phyloP scores from a whole-genome alignment of 2,888 invertebrate species.

The Drosophila rubida region DNA sequence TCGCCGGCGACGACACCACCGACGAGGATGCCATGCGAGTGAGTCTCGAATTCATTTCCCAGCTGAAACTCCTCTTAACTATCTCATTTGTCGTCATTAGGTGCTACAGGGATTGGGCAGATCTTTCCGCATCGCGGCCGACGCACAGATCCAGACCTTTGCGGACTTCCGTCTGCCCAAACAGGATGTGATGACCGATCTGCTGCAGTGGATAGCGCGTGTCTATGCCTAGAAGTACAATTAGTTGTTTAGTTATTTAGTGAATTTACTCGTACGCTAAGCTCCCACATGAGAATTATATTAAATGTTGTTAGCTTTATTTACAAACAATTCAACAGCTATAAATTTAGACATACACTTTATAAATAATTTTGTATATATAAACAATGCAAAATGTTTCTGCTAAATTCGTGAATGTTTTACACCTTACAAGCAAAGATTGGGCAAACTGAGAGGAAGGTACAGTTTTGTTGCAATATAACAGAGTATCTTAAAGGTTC shows the following conservation, averaged over 20 bases:
- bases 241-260: constrained; percentile 1
- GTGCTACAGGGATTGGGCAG: constrained; percentile 90
- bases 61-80: background rate
- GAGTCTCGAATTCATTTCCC: constrained; percentile 35
- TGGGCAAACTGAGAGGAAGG: background rate
- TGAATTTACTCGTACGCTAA: constrained; percentile 9
- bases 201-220: constrained; percentile 89
- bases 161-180: constrained; percentile 90
- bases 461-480: background rate
- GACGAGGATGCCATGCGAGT: constrained; percentile 96
- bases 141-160: constrained; percentile 89
- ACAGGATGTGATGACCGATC: constrained; percentile 89
- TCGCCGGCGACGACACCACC: constrained; percentile 94
- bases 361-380: background rate
- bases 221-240: constrained; percentile 57
- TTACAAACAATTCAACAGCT: background rate
- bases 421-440: background rate
- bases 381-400: background rate
- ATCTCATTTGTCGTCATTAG: constrained; percentile 81
- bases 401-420: background rate
- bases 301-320: background rate
- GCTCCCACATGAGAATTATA: background rate
- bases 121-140: constrained; percentile 90
- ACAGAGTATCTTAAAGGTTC: no score
- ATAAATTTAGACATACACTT: background rate